Base-by-base conservation (phyloP, 1,140 invertebrate genomes). In the Triops cancriformis region DNA sequence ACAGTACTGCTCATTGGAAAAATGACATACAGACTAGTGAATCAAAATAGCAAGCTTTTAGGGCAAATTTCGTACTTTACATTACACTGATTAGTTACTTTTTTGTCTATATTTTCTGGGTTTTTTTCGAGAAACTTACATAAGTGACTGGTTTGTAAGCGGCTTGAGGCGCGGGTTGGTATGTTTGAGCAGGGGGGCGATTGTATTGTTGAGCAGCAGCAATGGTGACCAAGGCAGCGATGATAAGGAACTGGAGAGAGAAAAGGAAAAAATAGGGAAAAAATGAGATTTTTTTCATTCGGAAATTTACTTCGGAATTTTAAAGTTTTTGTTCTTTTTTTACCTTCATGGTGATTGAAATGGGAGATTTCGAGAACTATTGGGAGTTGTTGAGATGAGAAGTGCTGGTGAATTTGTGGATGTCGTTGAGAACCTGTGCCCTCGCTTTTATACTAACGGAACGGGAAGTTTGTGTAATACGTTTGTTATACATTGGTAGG, bases 131-230 rank as follows among this genome's bases (percentile, higher is more conserved):
- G 6, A 64, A n/a, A 12, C 3, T 64, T 64, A 64, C 51, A 14
- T 64, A 64, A 64, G 51, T 64, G 14, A 23, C n/a, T 64, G 51
- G 51, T 64, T 64, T 64, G 51, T 64, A 64, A 6, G 51, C 51
- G 10, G 14, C 10, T 64, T 64, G 51, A 64, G 51, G 51, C 6
- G 51, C 51, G 51, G 51, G 4, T 64, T 23, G 51, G 18, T n/a
- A 18, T 9, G 14, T n/a, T 14, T 64, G 51, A 64, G 51, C 10
- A 6, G 51, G 10, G n/a, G 74, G 74, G 9, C 31, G n/a, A 18
- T 76, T 76, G 75, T 76, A 51, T 43, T 26, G 64, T 43, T n/a
- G 43, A 23, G 75, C 37, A 42, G 75, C 75, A 76, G 75, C 75
- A n/a, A 76, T 41, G 37, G 75, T 41, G 42, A 76, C 43, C 10